Evolutionary conservation across 2,888 invertebrate species (phyloP).

Genomic region (Dasysyrphus tricinctus): DNA sequence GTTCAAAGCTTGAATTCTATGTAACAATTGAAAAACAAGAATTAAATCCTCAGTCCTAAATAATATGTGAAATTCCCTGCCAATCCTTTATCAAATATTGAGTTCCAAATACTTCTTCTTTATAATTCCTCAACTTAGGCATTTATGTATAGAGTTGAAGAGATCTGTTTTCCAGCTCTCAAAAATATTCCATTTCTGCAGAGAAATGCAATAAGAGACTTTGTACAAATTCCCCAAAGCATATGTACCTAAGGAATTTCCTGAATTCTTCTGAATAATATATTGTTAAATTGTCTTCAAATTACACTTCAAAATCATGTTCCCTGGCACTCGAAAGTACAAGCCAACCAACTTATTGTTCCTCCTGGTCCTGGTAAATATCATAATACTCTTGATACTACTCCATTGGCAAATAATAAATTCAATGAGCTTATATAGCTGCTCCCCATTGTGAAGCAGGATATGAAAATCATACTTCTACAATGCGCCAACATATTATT

Average conservation of each 20-base stretch:
- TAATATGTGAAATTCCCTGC: no score
- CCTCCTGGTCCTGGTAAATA: background rate
- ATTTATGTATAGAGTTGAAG: constrained; percentile 12
- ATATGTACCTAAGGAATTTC: background rate
- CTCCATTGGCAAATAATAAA: constrained; percentile 52
- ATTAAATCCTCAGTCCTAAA: no score
- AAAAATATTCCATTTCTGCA: background rate
- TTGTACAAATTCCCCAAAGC: background rate
- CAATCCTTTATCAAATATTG: no score
- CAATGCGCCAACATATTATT: background rate
- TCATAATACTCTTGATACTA: constrained; percentile 37
- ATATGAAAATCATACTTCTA: constrained; percentile 1
- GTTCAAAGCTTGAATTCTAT: no score
- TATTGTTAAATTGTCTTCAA: background rate
- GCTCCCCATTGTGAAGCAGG: background rate
- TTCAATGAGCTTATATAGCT: background rate
- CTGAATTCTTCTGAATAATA: background rate
- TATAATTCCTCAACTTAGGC: background rate
- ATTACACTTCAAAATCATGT: background rate
- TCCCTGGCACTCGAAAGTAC: background rate
- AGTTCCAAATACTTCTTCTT: no score
- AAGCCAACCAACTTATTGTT: constrained; percentile 18
- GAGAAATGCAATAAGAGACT: constrained; percentile 6
- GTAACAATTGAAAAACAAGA: no score
- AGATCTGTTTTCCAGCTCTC: constrained; percentile 6